Base-by-base conservation (phyloP, 2,888 invertebrate species). In the Listrodromus nycthemerus region DNA sequence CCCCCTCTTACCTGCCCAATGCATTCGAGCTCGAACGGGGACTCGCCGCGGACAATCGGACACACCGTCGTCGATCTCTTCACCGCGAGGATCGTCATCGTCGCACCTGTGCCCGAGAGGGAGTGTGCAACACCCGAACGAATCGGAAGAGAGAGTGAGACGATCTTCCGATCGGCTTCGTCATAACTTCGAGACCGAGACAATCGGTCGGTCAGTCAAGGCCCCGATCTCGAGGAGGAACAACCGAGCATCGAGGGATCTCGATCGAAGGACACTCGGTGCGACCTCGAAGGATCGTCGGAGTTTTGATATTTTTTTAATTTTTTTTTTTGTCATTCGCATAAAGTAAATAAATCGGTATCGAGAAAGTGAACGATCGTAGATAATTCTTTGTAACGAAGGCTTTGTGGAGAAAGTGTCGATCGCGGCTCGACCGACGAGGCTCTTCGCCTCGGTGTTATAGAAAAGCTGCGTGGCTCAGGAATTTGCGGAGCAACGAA, bases 31-130 rank as follows among this genome's bases (percentile, higher is more conserved):
- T 61, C 27, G 73, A 16, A 21, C 10, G 61, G 16, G 75, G 63
- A 63, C 79, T 61, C 81, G 55, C 81, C 82, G 21, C 85, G 82
- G 69, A 71, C 52, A 82, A 78, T 77, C 78, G 85, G 85, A 80
- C 88, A 89, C 83, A 89, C 83, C 87, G 88, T 85, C 88, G 84
- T 87, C 87, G 89, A 86, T 86, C 87, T 86, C 87, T 86, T 87
- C 87, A 82, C 85, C 80, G 87, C 79, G 85, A 89, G 86, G 88
- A 88, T 85, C 87, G 76, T 75, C 80, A 48, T 63, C 48, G 63
- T 63, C 48, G 30, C 63, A 24, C 45, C 33, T 63, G 37, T 48
- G 19, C 45, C 8, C 27, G 30, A 19, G 65, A 48, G 45, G 63
- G 37, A 16, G 33, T 24, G 19, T 61, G 52, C 50, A 37, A 45